Base-by-base conservation (phyloP, 2,888 invertebrate species). In the Scotopteryx bipunctaria region DNA sequence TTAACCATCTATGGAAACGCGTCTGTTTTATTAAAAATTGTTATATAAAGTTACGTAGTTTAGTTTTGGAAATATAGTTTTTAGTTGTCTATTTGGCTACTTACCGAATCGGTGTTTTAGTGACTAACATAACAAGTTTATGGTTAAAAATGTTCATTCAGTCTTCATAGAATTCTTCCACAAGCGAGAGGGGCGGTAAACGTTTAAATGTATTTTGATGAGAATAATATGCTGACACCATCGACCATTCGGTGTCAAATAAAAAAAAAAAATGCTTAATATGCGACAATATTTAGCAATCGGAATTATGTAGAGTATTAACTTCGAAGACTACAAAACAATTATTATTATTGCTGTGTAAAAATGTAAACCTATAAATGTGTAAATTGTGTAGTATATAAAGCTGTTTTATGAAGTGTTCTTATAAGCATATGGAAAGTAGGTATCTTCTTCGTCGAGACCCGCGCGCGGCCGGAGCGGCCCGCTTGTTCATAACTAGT, bases 221-320 rank as follows among this genome's bases (percentile, higher is more conserved):
- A 67, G 64, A 70, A 71, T 74, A 76, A 50, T 58, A 78, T 76
- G 71, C 71, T 53, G 80, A 69, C 84, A 76, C 78, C 75, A 72
- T 69, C 59, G 77, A 81, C 76, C 80, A 75, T 73, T 67, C 77
- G 79, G 82, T 83, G 84, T 83, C 76, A 59, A 64, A 60, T 70
- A 61, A 69, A 71, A 69, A 69, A 69, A 69, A 63, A 69, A 75
- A 81, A 83, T 83, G 86, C 87, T 86, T 87, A 81, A 83, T 84
- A 85, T 81, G 85, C 85, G 90, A 90, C 90, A 90, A 89, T 90
- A 90, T 90, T 84, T 89, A 90, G 88, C 87, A 77, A 83, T 86
- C 74, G 82, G 83, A 73, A 82, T 76, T 84, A 85, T 83, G 86
- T 87, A 88, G 83, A 86, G 69, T 89, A 86, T 87, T 83, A 77